A percentile compares a stretch with the other conserved stretches of the same genome.
Evolutionary conservation across 2,888 invertebrate genomes (phyloP).

Genomic region (Drosophila siamana): DNA sequence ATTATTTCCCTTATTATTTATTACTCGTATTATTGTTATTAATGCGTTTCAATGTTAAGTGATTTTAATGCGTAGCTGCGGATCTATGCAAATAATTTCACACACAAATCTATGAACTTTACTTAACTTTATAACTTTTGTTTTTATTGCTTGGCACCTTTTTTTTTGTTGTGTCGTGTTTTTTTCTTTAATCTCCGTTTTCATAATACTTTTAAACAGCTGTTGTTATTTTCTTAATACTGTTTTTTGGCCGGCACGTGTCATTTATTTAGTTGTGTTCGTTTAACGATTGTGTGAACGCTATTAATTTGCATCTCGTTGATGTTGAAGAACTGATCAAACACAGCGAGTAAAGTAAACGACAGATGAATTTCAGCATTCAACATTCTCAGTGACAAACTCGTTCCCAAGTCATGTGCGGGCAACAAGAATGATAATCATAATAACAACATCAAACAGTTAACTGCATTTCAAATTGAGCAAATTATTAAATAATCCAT

Average conservation of each 20-base stretch:
- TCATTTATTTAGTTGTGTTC: slow-evolving; percentile 34
- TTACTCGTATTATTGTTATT: slow-evolving; percentile 18
- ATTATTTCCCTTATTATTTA: slow-evolving; percentile 24
- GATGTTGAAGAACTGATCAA: slow-evolving; percentile 31
- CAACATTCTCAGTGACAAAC: slow-evolving; percentile 31
- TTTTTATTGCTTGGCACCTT: slow-evolving; percentile 56
- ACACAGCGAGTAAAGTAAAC: neutral
- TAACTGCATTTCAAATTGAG: slow-evolving; percentile 44
- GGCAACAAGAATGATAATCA: slow-evolving; percentile 8
- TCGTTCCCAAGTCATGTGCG: slow-evolving; percentile 48
- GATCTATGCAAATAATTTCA: slow-evolving; percentile 24
- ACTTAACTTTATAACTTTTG: slow-evolving; percentile 38
- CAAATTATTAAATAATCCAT: slow-evolving; percentile 6
- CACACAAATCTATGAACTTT: slow-evolving; percentile 30
- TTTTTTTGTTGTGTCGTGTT: slow-evolving; percentile 38
- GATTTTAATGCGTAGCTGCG: slow-evolving; percentile 10
- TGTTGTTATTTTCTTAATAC: slow-evolving; percentile 40
- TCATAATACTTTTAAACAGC: slow-evolving; percentile 46
- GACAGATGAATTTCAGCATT: slow-evolving; percentile 27
- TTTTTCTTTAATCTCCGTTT: slow-evolving; percentile 26
- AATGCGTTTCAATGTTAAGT: slow-evolving; percentile 20
- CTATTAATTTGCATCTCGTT: slow-evolving; percentile 65
- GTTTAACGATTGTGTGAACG: slow-evolving; percentile 41
- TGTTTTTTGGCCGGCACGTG: slow-evolving; percentile 57
- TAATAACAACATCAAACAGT: slow-evolving; percentile 4